These are phyloP conservation scores for Anastrepha obliqua DNA, from an alignment of 1,140 invertebrate species.

Conservation along the genomic window DNA sequence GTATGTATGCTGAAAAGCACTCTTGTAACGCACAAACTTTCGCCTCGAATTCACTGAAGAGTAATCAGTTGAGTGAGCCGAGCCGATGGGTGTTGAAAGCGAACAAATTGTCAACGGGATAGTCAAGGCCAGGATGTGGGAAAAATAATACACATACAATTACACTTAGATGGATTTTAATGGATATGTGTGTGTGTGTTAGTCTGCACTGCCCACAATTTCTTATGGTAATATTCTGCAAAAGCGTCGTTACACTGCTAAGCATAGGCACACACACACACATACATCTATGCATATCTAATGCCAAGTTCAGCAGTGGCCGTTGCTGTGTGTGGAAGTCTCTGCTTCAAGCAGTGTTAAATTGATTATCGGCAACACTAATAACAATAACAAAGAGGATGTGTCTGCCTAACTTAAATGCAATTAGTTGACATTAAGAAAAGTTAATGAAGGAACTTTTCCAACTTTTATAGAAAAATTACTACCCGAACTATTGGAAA, in stretches of 20 bases:
- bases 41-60: not conserved
- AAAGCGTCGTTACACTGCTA: not conserved
- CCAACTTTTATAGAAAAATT: slow-evolving; percentile 20
- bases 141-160: not conserved
- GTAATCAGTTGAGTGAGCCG: not conserved
- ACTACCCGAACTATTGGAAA: not conserved
- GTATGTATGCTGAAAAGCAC: not conserved
- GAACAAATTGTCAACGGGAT: not conserved
- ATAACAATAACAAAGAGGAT: not conserved
- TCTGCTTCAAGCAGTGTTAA: not conserved
- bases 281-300: not conserved
- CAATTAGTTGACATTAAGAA: slow-evolving; percentile 34
- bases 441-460: slow-evolving; percentile 40
- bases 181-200: not conserved
- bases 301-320: not conserved
- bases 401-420: slow-evolving; percentile 22
- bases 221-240: not conserved
- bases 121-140: not conserved
- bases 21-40: not conserved
- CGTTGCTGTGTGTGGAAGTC: no score
- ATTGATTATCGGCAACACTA: not conserved
- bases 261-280: not conserved
- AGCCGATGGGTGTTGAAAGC: not conserved
- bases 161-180: not conserved
- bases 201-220: not conserved